Evolutionary conservation across 2,113 vertebrate species (phyloP), one percentile per base, ranked within the genome.

Genomic region (Pan paniscus): DNA sequence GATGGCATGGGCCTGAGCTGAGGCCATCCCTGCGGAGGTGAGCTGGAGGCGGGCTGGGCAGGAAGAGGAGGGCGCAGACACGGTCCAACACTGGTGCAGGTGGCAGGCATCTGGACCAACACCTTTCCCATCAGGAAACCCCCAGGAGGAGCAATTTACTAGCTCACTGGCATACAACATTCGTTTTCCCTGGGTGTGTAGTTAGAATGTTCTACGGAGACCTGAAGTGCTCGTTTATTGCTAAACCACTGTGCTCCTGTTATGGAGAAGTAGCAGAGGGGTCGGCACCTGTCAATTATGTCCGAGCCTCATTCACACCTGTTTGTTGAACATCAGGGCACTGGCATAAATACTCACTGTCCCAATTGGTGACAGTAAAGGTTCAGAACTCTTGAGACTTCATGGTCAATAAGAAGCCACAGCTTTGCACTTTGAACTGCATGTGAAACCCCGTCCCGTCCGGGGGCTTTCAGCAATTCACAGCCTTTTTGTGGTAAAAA

Each of bases 201-300:
- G 38, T 40, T 84, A 72, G 9, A 30, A 68, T 27, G 78, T 84
- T 92, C 86, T 94, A 0, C 57, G 0, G 35, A 96, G 14, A 18
- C 17, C 35, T 14, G 11, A 68, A 11, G 32, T 2, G 0, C 64
- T 38, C 35, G 32, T 40, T 32, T 23, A 11, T 10, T 30, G 20
- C 85, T 7, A 0, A n/a, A 59, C 8, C 7, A 30, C 27, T 0
- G 20, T 3, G 50, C 75, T 43, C 38, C 92, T 6, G 0, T 9
- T 6, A 14, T 6, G 20, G 43, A 59, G 0, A 55, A 40, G 32
- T 50, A 40, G 67, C 12, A 48, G 67, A 32, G 46, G 22, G 1
- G 14, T 2, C 82, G 2, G 35, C 89, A 17, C 11, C 9, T 30
- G 1, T 64, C 70, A 6, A 1, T 30, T 25, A 48, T 52, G 78